Evolutionary conservation across 2,113 vertebrate genomes (phyloP).

Genomic region (Uria aalge): DNA sequence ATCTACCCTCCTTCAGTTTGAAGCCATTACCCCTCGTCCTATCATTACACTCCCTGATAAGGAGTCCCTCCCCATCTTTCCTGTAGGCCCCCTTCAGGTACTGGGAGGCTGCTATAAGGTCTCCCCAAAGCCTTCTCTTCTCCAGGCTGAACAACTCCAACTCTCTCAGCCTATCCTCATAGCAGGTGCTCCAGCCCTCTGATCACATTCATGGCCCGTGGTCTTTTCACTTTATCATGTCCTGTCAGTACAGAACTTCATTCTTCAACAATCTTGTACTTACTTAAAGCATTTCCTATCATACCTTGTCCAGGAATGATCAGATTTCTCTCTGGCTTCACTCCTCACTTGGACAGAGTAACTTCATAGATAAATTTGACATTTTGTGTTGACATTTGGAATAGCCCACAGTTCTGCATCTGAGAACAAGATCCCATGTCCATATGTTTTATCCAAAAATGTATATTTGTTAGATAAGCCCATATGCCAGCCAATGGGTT

Average conservation of each 20-base stretch:
- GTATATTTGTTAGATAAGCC: background rate
- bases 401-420: background rate
- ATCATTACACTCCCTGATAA: no score
- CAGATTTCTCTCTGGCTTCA: background rate
- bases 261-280: background rate
- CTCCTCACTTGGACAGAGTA: background rate
- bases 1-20: no score
- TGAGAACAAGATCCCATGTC: background rate
- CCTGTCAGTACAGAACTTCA: background rate
- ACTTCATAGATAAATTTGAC: background rate
- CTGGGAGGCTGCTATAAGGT: no score
- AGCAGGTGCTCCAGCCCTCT: no score
- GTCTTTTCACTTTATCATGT: background rate
- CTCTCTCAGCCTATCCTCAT: no score
- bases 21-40: no score
- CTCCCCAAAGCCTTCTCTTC: no score
- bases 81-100: no score
- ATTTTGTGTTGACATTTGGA: background rate
- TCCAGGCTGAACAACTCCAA: no score
- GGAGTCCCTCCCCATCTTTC: no score
- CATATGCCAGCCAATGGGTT: background rate
- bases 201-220: no score
- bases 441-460: background rate
- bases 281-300: background rate
- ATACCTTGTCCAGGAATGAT: background rate